These are phyloP conservation scores for Drosophila basisetae DNA, from an alignment of 2,888 invertebrate genomes.

Conservation along the genomic window DNA sequence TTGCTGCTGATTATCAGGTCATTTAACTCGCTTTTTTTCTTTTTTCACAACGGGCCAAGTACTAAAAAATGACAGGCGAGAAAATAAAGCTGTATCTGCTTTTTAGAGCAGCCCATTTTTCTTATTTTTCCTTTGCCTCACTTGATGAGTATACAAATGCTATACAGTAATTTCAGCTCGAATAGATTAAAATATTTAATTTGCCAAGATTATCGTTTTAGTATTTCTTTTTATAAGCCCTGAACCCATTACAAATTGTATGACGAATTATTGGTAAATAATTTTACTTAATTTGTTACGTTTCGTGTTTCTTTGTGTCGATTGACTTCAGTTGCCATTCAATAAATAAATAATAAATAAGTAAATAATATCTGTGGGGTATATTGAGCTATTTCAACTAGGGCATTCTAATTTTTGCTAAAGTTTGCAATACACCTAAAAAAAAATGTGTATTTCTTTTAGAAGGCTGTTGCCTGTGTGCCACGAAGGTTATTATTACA, in stretches of 20 bases:
- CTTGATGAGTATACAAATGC: not conserved
- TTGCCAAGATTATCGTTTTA: not conserved
- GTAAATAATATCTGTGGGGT: not conserved
- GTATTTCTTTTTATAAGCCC: no score
- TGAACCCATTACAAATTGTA: no score
- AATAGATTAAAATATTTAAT: not conserved
- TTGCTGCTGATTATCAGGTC: constrained; percentile 50
- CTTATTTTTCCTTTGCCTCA: no score
- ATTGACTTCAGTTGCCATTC: no score
- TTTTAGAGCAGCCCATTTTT: constrained; percentile 1
- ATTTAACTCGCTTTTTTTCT: constrained; percentile 52
- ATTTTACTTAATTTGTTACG: no score
- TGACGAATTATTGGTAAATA: no score
- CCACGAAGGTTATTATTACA: constrained; percentile 20
- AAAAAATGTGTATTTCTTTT: not conserved
- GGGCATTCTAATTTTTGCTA: not conserved
- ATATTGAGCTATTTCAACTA: not conserved
- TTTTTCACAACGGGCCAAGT: not conserved
- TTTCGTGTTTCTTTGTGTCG: no score
- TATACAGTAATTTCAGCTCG: not conserved
- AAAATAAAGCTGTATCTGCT: not conserved
- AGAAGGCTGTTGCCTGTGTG: not conserved
- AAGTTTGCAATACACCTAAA: not conserved
- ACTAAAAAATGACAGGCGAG: not conserved
- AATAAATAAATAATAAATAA: no score